Evolutionary conservation across 23 tunicate species (phyloP).

Genomic region (Styela clava): DNA sequence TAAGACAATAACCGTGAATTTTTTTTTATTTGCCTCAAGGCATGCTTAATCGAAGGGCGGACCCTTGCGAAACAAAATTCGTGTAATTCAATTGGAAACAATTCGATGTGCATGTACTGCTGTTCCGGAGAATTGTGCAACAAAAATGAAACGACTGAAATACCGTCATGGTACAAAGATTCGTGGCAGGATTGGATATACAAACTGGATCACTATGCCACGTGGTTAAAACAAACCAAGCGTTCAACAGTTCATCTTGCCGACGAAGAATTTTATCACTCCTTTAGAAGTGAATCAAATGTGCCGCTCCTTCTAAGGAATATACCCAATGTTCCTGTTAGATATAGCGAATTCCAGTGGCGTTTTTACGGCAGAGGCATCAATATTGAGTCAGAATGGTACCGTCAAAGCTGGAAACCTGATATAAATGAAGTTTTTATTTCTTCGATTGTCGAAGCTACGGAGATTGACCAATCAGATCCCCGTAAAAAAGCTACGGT

Average conservation of each 20-base stretch:
- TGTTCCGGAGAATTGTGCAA: conserved; percentile 24
- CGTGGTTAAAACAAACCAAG: background rate
- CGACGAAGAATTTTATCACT: background rate
- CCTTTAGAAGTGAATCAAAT: background rate
- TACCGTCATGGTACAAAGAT: conserved; percentile 26
- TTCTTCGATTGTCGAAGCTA: background rate
- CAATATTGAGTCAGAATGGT: background rate
- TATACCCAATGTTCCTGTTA: background rate
- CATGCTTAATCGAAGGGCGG: conserved; percentile 23
- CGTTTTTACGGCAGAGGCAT: background rate
- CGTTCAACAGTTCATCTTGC: background rate
- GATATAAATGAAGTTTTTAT: background rate
- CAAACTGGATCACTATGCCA: conserved; percentile 15
- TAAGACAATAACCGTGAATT: background rate
- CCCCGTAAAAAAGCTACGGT: background rate
- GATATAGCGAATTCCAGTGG: background rate
- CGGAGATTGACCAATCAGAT: background rate
- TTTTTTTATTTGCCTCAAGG: conserved; percentile 1
- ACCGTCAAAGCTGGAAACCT: background rate
- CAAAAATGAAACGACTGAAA: background rate
- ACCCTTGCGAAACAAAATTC: conserved; percentile 6
- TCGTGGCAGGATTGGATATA: conserved; percentile 14
- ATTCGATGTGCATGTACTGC: conserved; percentile 20
- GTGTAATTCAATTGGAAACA: conserved; percentile 12
- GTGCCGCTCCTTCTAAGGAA: conserved; percentile 1